Evolutionary conservation across 2,888 invertebrate genomes (phyloP).

Genomic region (Drosophila buzzatii): DNA sequence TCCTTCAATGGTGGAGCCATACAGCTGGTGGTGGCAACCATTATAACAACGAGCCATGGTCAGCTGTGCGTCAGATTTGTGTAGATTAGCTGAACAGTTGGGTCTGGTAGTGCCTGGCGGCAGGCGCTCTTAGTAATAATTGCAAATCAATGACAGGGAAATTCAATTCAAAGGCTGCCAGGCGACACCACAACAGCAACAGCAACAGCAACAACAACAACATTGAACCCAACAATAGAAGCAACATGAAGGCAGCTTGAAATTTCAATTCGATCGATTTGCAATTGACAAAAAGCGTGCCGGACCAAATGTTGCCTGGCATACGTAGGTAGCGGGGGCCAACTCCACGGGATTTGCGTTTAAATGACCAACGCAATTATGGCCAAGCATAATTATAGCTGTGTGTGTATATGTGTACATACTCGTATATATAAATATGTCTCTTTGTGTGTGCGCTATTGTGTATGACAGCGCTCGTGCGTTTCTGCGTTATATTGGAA

Average conservation of each 20-base stretch:
- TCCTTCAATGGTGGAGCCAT: conserved; percentile 4
- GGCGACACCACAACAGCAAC: conserved; percentile 41
- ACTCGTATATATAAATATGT: not conserved
- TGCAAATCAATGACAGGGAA: conserved; percentile 75
- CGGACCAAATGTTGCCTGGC: conserved; percentile 39
- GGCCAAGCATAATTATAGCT: conserved; percentile 50
- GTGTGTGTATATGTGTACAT: not conserved
- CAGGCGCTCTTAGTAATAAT: conserved; percentile 72
- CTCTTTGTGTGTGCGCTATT: not conserved
- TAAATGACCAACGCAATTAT: conserved; percentile 71
- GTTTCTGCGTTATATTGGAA: conserved; percentile 19
- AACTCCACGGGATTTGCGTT: conserved; percentile 45
- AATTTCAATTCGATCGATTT: conserved; percentile 61
- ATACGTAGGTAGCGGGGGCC: conserved; percentile 6
- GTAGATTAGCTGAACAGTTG: conserved; percentile 48
- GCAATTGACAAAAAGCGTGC: conserved; percentile 59
- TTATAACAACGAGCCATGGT: conserved; percentile 35
- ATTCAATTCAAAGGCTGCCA: conserved; percentile 64
- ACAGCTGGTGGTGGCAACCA: conserved; percentile 23
- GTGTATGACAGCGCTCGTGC: conserved; percentile 4
- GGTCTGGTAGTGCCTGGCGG: conserved; percentile 53
- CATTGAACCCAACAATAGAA: conserved; percentile 17
- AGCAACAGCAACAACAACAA: conserved; percentile 26
- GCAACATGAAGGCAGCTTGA: conserved; percentile 33
- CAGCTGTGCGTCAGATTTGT: conserved; percentile 60